phyloP scores from a whole-genome alignment of 2,888 invertebrate species.

The Lymantria monacha region DNA sequence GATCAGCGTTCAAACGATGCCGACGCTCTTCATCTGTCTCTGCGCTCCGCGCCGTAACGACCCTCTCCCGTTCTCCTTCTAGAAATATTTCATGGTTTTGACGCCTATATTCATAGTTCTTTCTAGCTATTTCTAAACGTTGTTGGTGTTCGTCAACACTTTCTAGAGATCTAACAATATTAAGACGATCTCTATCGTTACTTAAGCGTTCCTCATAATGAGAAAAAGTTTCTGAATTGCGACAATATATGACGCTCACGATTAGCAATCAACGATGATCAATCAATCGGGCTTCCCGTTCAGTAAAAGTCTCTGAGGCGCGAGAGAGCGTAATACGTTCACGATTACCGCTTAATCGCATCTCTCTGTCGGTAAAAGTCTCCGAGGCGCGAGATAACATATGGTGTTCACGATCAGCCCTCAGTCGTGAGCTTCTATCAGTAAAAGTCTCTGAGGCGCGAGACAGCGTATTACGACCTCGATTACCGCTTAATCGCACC shows the following conservation, averaged over 20 bases:
- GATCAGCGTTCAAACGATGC: background rate
- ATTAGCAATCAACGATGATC: background rate
- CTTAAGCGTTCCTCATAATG: background rate
- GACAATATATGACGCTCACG: background rate
- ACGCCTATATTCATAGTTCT: too few species aligned
- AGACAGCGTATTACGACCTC: too few species aligned
- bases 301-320: background rate
- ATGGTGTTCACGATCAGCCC: too few species aligned
- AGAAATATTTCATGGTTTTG: too few species aligned
- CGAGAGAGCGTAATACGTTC: too few species aligned
- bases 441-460: too few species aligned
- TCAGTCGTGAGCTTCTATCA: too few species aligned
- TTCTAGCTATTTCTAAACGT: slow-evolving; percentile 1
- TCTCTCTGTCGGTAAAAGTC: too few species aligned
- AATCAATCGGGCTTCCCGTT: background rate
- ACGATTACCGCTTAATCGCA: too few species aligned
- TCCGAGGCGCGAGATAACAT: too few species aligned
- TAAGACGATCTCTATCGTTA: background rate
- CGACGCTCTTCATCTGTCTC: slow-evolving; percentile 1
- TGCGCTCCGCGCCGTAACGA: background rate
- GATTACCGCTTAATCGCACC: too few species aligned
- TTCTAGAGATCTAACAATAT: background rate
- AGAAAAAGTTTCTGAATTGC: background rate
- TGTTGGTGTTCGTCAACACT: background rate
- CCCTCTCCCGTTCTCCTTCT: slow-evolving; percentile 2